Evolutionary conservation across 2,888 invertebrate genomes (phyloP), one percentile per base, ranked within the genome.

Genomic region (Byasa hedistus): DNA sequence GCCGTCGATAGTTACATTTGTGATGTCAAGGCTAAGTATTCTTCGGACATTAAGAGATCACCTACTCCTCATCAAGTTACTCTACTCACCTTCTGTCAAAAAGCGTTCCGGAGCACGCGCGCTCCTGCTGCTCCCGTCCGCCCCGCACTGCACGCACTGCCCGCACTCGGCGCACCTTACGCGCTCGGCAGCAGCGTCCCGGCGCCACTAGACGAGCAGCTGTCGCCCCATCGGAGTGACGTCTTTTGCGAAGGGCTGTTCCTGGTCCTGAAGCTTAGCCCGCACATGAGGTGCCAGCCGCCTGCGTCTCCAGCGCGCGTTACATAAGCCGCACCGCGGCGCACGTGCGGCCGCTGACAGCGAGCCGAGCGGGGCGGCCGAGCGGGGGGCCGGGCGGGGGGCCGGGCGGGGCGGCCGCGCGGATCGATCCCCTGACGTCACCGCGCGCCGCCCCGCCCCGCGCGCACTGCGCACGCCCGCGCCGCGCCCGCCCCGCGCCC

Each of bases 221-320:
- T 97, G 93, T 98, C 98, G 91, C 97, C 97, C 98, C 98, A 98
- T 93, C 98, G 96, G 85, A 98, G 95, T 92, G 97, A 97, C 92
- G 98, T 98, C 94, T 97, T 97, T 94, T 97, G 97, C 93, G 97
- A 97, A 94, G 98, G 98, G 94, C 96, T 97, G 93, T 98, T 98
- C 93, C 97, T 96, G 91, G 97, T 97, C 93, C 95, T 97, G 95
- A 97, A 97, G 93, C 95, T 96, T 95, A 97, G 95, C 94, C 97
- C 96, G 94, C 96, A 97, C 97, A 97, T 97, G 96, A 95, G 95
- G 92, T 92, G 89, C 88, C 85, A 83, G 78, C 74, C 79, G 80
- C 75, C 75, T 69, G 71, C 24, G 63, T 59, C 78, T 76, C 69
- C 77, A 74, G 83, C 65, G 72, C 79, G 78, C 81, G 84, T 87